Evolutionary conservation across 1,140 invertebrate species (phyloP).

Genomic region (Heliconius hermathena): DNA sequence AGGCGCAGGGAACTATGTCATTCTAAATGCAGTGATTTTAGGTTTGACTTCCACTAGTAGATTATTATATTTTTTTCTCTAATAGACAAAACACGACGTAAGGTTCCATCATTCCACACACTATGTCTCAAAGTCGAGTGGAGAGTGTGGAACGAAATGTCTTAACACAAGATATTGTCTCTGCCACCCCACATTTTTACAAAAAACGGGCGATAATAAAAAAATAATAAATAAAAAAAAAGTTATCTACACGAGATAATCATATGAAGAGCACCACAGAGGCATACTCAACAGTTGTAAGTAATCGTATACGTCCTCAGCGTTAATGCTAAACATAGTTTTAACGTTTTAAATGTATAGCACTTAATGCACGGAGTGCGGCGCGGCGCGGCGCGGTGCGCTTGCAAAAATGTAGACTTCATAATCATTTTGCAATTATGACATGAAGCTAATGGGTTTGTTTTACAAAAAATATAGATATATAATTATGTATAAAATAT

Average conservation of each 20-base stretch:
- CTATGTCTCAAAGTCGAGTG: no score
- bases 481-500: not conserved
- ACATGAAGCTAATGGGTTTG: constrained; percentile 24
- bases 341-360: constrained; percentile 33
- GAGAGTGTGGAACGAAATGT: no score
- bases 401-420: constrained; percentile 15
- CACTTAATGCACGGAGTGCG: constrained; percentile 34
- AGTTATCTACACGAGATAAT: not conserved
- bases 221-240: not conserved
- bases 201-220: no score
- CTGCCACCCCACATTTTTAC: no score
- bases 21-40: no score
- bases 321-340: constrained; percentile 49
- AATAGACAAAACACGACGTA: no score
- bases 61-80: no score
- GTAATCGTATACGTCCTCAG: constrained; percentile 3
- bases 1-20: no score
- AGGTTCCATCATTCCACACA: no score
- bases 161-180: no score
- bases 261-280: not conserved
- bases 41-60: no score
- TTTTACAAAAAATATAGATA: not conserved
- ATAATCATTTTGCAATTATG: constrained; percentile 29
- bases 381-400: constrained; percentile 25
- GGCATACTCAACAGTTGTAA: not conserved